phyloP scores from a whole-genome alignment of 2,113 vertebrate genomes.

The Conger conger region DNA sequence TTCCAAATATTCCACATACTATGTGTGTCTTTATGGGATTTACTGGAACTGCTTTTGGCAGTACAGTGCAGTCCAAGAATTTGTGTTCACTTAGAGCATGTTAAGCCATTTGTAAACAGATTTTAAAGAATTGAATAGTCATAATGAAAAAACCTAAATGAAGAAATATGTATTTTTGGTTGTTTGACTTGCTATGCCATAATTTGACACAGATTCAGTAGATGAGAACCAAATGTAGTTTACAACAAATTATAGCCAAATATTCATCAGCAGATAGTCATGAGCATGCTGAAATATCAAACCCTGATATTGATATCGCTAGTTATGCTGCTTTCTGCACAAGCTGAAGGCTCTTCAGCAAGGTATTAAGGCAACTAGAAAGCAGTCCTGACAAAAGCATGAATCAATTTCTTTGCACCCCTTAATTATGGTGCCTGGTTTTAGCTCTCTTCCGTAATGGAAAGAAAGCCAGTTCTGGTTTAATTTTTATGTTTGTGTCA shows the following conservation, averaged over 20 bases:
- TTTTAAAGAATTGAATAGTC: conserved; percentile 53
- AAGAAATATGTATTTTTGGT: too few relatives aligned
- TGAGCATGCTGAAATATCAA: neutral
- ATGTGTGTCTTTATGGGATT: conserved; percentile 51
- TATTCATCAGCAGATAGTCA: neutral
- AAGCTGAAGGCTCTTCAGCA: too few relatives aligned
- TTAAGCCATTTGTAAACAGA: conserved; percentile 70
- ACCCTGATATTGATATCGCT: too few relatives aligned
- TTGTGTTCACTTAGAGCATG: conserved; percentile 75
- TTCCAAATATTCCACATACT: conserved; percentile 66
- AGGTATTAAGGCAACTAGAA: too few relatives aligned
- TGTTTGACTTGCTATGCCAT: neutral
- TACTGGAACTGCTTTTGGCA: conserved; percentile 64
- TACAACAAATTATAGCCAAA: too few relatives aligned
- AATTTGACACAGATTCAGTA: neutral
- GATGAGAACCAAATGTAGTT: neutral
- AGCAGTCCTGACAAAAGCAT: too few relatives aligned
- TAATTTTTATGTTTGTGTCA: too few relatives aligned
- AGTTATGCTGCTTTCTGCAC: too few relatives aligned
- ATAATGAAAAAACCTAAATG: conserved; percentile 38
- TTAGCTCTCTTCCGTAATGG: too few relatives aligned
- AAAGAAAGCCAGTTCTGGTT: too few relatives aligned
- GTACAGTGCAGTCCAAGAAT: conserved; percentile 63
- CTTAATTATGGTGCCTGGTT: too few relatives aligned
- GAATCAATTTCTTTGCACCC: too few relatives aligned